Evolutionary conservation across 2,797 vertebrate genomes (phyloP).

Genomic region (Danio jaintianensis): DNA sequence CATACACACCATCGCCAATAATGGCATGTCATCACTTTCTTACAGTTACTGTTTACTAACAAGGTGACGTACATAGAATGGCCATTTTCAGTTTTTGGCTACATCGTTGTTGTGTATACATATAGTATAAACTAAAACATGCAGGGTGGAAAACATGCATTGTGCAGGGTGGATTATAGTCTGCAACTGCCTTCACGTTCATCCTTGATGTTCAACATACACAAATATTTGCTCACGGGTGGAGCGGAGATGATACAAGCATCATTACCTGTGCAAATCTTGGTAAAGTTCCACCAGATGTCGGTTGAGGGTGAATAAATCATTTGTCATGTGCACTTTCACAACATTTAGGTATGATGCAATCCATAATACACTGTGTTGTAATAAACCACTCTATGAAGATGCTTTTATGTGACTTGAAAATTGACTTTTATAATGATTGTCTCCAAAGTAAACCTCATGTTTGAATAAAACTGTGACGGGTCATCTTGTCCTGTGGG

Average conservation of each 20-base stretch:
- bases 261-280: neutral
- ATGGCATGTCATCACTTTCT: too few relatives aligned
- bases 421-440: neutral
- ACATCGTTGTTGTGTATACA: too few relatives aligned
- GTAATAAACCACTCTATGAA: neutral
- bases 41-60: too few relatives aligned
- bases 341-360: neutral
- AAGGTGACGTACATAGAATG: too few relatives aligned
- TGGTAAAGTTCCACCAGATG: neutral
- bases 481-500: neutral
- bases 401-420: neutral
- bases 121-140: too few relatives aligned
- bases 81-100: too few relatives aligned
- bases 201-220: slow-evolving; percentile 65
- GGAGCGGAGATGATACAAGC: slow-evolving; percentile 1
- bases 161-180: slow-evolving; percentile 62
- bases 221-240: slow-evolving; percentile 7
- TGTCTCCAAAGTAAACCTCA: neutral
- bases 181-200: slow-evolving; percentile 60
- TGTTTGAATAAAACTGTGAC: slow-evolving; percentile 7
- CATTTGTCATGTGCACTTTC: neutral
- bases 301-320: neutral
- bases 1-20: too few relatives aligned
- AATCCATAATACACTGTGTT: neutral
- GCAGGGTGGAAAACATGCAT: slow-evolving; percentile 58